Evolutionary conservation across 1,140 invertebrate genomes (phyloP).

Genomic region (Caenorhabditis remanei): DNA sequence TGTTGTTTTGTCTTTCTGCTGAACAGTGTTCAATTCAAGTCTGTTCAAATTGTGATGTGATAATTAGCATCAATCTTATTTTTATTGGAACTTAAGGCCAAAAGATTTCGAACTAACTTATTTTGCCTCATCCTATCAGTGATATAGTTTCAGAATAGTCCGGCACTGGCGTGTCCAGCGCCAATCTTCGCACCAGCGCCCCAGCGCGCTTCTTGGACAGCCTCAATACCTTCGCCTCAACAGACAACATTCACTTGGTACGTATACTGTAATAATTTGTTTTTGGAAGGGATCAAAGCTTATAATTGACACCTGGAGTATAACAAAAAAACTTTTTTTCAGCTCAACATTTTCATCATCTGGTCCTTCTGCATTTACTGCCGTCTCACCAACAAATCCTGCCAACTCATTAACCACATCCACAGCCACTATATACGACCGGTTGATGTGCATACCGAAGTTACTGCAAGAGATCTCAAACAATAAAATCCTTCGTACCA

Average conservation of each 20-base stretch:
- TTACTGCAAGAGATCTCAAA: conserved; percentile 66
- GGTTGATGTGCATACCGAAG: conserved; percentile 68
- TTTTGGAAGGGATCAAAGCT: too few species aligned
- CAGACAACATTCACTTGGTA: not conserved
- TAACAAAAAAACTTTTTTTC: not conserved
- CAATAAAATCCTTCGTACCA: conserved; percentile 64
- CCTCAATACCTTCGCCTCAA: conserved; percentile 57
- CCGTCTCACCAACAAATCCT: conserved; percentile 46
- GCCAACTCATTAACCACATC: conserved; percentile 26
- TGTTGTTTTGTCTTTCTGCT: not conserved
- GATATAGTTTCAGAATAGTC: conserved; percentile 51
- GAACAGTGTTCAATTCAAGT: not conserved
- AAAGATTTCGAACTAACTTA: too few species aligned
- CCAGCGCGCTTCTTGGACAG: conserved; percentile 58
- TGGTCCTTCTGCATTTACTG: conserved; percentile 55
- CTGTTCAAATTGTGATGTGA: not conserved
- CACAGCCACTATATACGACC: conserved; percentile 63
- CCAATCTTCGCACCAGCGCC: conserved; percentile 55
- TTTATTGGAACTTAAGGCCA: too few species aligned
- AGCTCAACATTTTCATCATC: conserved; percentile 56
- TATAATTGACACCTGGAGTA: not conserved
- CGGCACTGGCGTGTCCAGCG: conserved; percentile 61
- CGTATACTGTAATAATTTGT: not conserved
- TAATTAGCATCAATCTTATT: not conserved
- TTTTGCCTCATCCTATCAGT: not conserved